Evolutionary conservation across 2,797 vertebrate genomes (phyloP).

Genomic region (Propithecus perrieri): DNA sequence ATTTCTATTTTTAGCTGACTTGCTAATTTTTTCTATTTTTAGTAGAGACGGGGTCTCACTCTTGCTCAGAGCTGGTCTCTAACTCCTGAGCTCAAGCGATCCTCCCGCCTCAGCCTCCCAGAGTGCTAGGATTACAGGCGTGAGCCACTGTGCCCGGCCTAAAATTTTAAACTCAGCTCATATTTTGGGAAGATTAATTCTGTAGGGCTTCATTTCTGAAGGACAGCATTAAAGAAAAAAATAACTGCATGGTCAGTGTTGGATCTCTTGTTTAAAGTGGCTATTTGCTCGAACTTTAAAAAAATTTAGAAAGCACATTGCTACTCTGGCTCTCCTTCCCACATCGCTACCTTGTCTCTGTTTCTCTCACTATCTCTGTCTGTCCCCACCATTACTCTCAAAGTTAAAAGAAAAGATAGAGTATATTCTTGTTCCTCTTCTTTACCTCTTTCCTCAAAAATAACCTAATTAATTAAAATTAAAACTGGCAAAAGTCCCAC

Average conservation of each 20-base stretch:
- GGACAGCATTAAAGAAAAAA: too few relatives aligned
- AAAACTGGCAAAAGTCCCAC: background rate
- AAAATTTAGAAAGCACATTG: background rate
- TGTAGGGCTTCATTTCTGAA: too few relatives aligned
- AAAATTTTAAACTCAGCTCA: background rate
- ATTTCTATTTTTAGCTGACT: too few relatives aligned
- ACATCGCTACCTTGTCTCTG: background rate
- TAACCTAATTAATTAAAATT: slow-evolving; percentile 41
- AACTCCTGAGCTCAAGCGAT: too few relatives aligned
- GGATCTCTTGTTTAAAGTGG: background rate
- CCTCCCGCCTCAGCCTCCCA: too few relatives aligned
- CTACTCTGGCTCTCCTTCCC: background rate
- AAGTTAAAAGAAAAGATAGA: background rate
- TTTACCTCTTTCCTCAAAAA: slow-evolving; percentile 23
- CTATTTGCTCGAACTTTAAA: background rate
- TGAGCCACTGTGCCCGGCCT: too few relatives aligned
- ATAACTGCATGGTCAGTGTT: background rate
- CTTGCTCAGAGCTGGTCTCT: too few relatives aligned
- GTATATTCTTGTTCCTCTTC: background rate
- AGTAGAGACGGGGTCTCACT: too few relatives aligned
- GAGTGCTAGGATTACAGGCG: too few relatives aligned
- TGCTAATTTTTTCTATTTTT: too few relatives aligned
- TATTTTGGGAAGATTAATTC: background rate
- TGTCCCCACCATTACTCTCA: background rate
- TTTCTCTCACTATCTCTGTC: background rate